These are phyloP conservation scores for Cantharis rufa DNA, from an alignment of 2,888 invertebrate species.

Conservation along the genomic window DNA sequence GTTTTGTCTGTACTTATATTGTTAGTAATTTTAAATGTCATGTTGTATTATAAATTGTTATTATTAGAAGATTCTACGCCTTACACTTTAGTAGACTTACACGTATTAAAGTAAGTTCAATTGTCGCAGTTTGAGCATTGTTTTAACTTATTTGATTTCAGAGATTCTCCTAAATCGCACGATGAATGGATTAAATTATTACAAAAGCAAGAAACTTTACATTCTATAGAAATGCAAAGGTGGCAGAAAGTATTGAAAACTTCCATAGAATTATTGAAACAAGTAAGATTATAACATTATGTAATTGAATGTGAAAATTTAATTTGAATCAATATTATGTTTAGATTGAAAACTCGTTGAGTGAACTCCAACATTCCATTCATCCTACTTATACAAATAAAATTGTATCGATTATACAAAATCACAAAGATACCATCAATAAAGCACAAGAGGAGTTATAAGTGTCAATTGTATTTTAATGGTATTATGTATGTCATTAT, in stretches of 20 bases:
- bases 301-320: not conserved
- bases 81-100: conserved; percentile 59
- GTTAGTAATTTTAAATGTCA: conserved; percentile 72
- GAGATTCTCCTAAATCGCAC: conserved; percentile 72
- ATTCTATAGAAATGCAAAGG: conserved; percentile 78
- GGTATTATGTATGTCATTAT: conserved; percentile 40
- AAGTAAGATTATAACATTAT: conserved; percentile 58
- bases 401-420: conserved; percentile 57
- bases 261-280: conserved; percentile 71
- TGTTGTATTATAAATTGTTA: conserved; percentile 85
- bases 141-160: conserved; percentile 44
- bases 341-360: conserved; percentile 79
- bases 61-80: conserved; percentile 65
- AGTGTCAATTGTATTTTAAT: conserved; percentile 38
- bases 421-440: conserved; percentile 38
- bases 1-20: conserved; percentile 63
- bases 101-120: conserved; percentile 57
- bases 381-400: conserved; percentile 61
- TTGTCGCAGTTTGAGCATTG: not conserved
- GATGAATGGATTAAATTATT: conserved; percentile 82
- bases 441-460: conserved; percentile 33
- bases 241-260: conserved; percentile 79
- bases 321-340: conserved; percentile 43
- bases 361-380: conserved; percentile 69
- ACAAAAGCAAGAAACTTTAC: conserved; percentile 79